These are phyloP conservation scores for Hexactinellida sp. DNA, from an alignment of 37 sponge, comb jelly and placozoan species.

Conservation along the genomic window DNA sequence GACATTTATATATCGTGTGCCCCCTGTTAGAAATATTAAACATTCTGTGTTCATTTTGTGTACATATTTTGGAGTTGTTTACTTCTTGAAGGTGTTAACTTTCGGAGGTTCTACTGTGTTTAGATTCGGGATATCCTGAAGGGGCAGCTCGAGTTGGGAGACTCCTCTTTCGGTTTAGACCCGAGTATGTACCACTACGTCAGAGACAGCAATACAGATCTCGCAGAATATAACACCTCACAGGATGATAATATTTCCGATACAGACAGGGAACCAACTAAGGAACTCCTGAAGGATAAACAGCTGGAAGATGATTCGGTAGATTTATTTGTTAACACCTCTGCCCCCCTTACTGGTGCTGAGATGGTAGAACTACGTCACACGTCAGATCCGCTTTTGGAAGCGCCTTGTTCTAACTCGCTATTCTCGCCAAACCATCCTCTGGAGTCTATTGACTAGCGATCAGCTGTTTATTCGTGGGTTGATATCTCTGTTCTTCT, in stretches of 20 bases:
- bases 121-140: not conserved
- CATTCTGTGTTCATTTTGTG: no score
- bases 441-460: not conserved
- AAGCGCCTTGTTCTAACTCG: not conserved
- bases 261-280: not conserved
- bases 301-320: not conserved
- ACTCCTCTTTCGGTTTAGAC: not conserved
- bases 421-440: not conserved
- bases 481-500: not conserved
- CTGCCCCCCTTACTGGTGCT: not conserved
- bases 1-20: no score
- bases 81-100: no score
- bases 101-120: not conserved
- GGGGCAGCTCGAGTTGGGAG: constrained; percentile 4
- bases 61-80: no score
- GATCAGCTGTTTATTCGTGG: not conserved
- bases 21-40: no score
- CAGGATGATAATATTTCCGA: not conserved
- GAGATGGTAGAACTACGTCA: not conserved
- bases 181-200: not conserved
- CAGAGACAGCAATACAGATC: not conserved
- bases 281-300: not conserved
- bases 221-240: not conserved
- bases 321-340: not conserved
- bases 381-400: not conserved